These are phyloP conservation scores for Bursaphelenchus mucronatus DNA, from an alignment of 1,140 invertebrate genomes.

Conservation along the genomic window DNA sequence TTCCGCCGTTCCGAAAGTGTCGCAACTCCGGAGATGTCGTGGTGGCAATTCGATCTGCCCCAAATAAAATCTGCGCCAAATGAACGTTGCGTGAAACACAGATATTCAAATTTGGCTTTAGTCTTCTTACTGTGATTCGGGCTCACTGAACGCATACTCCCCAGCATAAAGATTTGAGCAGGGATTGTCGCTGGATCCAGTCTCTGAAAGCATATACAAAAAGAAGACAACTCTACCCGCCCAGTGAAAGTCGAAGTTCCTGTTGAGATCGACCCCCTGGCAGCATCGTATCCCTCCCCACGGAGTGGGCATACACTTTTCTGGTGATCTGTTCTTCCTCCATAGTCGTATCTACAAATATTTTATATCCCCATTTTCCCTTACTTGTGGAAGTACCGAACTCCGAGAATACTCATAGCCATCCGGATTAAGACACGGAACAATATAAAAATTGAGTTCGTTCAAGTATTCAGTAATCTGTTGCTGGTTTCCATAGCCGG, in stretches of 20 bases:
- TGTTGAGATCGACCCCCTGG: constrained; percentile 57
- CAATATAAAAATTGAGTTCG: constrained; percentile 66
- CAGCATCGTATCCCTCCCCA: constrained; percentile 59
- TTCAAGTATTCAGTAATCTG: constrained; percentile 59
- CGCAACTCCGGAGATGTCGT: too few species aligned
- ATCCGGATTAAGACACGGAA: constrained; percentile 72
- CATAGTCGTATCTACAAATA: constrained; percentile 50
- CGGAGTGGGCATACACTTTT: constrained; percentile 39
- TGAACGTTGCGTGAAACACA: too few species aligned
- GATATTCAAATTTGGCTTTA: constrained; percentile 13
- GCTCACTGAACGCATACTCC: constrained; percentile 55
- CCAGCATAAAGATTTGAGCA: constrained; percentile 59
- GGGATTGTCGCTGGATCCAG: constrained; percentile 52
- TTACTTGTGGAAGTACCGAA: constrained; percentile 40
- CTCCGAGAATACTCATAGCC: constrained; percentile 49
- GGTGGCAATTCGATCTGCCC: too few species aligned
- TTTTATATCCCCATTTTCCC: constrained; percentile 3
- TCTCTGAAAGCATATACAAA: constrained; percentile 37
- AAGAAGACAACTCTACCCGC: constrained; percentile 30
- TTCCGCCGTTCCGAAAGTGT: too few species aligned
- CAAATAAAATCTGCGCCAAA: too few species aligned
- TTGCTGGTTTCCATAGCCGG: constrained; percentile 58
- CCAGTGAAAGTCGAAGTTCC: constrained; percentile 61
- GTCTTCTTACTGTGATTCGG: constrained; percentile 44
- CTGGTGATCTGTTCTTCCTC: constrained; percentile 59